Percentiles rank a stretch among this genome's conserved stretches.
Evolutionary conservation across 1,140 invertebrate species (phyloP).

Genomic region (Bombus cullumanus): DNA sequence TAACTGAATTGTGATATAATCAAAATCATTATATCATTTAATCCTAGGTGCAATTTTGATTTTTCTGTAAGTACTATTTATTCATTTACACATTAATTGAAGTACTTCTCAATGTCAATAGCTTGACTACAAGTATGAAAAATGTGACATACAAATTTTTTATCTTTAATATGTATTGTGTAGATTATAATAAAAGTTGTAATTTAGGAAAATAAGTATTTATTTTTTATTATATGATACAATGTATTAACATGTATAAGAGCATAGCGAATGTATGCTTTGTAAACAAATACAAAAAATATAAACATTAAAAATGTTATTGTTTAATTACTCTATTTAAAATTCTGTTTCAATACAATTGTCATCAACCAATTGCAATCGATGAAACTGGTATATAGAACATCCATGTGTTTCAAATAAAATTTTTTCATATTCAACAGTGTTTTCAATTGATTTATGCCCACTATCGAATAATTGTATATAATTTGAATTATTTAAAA

Average conservation of each 20-base stretch:
- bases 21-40: neutral
- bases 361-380: constrained; percentile 62
- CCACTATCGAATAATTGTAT: constrained; percentile 44
- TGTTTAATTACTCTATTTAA: constrained; percentile 54
- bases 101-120: neutral
- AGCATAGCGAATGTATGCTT: constrained; percentile 61
- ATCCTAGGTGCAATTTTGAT: neutral
- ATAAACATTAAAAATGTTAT: constrained; percentile 48
- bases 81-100: neutral
- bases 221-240: constrained; percentile 65
- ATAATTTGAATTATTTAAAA: constrained; percentile 60
- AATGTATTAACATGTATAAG: constrained; percentile 57
- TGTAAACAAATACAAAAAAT: constrained; percentile 51
- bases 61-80: constrained; percentile 7
- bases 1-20: neutral
- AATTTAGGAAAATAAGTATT: constrained; percentile 74
- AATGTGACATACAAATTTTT: neutral
- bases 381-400: constrained; percentile 73
- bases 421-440: constrained; percentile 74
- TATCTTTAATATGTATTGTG: constrained; percentile 2
- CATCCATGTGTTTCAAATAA: constrained; percentile 79
- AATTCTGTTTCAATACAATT: constrained; percentile 73
- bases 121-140: neutral
- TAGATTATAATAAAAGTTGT: constrained; percentile 28
- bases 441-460: constrained; percentile 46